Base-by-base conservation (phyloP, 1,140 invertebrate genomes). In the Contarinia nasturtii region DNA sequence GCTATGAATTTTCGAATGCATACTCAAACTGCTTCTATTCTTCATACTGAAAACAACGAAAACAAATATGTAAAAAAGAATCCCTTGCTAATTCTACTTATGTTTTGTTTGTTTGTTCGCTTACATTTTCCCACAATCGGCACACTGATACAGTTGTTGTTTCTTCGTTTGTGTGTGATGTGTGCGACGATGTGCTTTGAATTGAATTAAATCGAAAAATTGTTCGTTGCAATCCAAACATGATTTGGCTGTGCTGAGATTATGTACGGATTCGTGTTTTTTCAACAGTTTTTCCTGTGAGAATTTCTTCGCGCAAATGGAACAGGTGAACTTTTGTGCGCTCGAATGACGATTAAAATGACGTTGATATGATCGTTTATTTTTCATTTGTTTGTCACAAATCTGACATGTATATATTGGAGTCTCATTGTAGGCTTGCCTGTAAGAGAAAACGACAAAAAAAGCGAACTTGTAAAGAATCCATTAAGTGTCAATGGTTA, bases 51-150 rank as follows among this genome's bases (percentile, higher is more conserved):
- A 48, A 48, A 46, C 27, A 37, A 11, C 7, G 4, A 18, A 3
- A 48, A 1, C 38, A 46, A 4, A 44, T 21, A 0, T 34, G 1
- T n/a, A 44, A 38, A 11, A 45, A 51, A 12, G 8, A 21, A 10
- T 40, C 18, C 22, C 7, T 45, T 27, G 22, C 22, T 21, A 33
- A 20, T n/a, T 46, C 46, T 14, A 36, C 46, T 45, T 20, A 12
- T 46, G n/a, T n/a, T n/a, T n/a, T n/a, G n/a, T n/a, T 27, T 27
- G 4, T 27, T 27, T 27, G 27, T 45, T 47, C 49, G 54, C 65
- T 60, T 63, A 70, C 68, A 68, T 61, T 56, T 71, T 71, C 10
- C 68, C 69, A 54, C 69, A 71, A 47, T 69, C 68, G 0, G 61
- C 60, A 53, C 71, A 73, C 47, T 62, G 59, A 43, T 57, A 60